Base-by-base conservation (phyloP, 2,888 invertebrate genomes). In the Caenorhabditis wallacei region DNA sequence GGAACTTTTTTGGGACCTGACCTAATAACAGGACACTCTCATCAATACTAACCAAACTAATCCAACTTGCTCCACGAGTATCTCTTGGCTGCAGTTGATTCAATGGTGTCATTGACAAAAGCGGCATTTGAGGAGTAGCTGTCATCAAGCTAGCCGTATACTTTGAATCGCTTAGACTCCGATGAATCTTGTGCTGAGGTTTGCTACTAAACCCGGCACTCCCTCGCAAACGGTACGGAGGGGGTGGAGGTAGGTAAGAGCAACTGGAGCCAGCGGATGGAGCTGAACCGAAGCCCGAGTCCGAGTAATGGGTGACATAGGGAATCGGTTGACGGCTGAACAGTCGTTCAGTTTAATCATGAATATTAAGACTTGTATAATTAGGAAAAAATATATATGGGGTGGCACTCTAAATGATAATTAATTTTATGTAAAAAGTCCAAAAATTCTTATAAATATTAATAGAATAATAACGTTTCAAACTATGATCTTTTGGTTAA, bases 231-330 rank as follows among this genome's bases (percentile, higher is more conserved):
- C 82, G 80, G 64, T 91, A 91, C 7, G 91, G 91, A 4, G 91
- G 91, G 7, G 91, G 91, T 8, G 91, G 91, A 7, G 91, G 91
- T 35, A 91, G 82, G 51, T 89, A 89, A 59, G 89, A 90, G 61
- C 86, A 89, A 59, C 85, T 86, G 61, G 88, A 89, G 8, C 89
- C 89, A 7, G 90, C 89, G 7, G 87, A 87, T 59, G 89, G 84
- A 13, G 89, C 89, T 16, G 87, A 88, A 40, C 91, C 89, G 64
- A 92, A 92, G 13, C 91, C 92, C 51, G 90, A 90, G 72, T 92
- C 92, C 51, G 88, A 88, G 82, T 90, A 88, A 72, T 90, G 90
- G 18, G 89, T 87, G 66, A 87, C 84, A 81, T 90, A 91, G 51
- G 90, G 90, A 20, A 89, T 84, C 8, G 83, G 78, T 48, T 88